These are phyloP conservation scores for Dicrostonyx torquatus DNA, from an alignment of 2,797 vertebrate genomes.

Conservation along the genomic window DNA sequence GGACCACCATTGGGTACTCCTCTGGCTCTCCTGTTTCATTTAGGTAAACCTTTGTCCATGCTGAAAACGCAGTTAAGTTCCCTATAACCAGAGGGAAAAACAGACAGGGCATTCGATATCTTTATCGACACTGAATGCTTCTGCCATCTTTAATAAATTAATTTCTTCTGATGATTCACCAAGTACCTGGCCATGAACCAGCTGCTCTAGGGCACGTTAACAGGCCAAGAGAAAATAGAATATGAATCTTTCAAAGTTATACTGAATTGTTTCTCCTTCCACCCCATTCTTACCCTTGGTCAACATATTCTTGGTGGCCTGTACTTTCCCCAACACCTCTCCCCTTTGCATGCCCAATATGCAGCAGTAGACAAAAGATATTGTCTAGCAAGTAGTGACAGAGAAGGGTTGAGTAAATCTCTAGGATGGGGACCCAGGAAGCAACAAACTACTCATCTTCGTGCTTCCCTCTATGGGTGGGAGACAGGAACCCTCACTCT, in stretches of 20 bases:
- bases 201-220: neutral
- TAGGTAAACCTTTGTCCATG: neutral
- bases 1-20: fast-evolving
- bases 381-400: neutral
- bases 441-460: neutral
- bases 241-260: neutral
- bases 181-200: neutral
- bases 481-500: fast-evolving
- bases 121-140: neutral
- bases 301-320: neutral
- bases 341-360: neutral
- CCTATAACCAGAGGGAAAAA: neutral
- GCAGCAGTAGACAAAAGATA: neutral
- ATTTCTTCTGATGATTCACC: neutral
- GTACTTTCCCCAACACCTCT: fast-evolving
- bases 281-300: neutral
- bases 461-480: fast-evolving
- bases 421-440: neutral
- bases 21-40: neutral
- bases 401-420: neutral
- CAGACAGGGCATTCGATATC: neutral
- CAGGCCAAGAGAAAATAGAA: neutral
- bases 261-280: neutral
- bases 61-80: neutral
- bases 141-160: neutral